A percentile compares a stretch with the other conserved stretches of the same genome.
Evolutionary conservation across 2,113 vertebrate species (phyloP).

Genomic region (Mormoops blainvillei): DNA sequence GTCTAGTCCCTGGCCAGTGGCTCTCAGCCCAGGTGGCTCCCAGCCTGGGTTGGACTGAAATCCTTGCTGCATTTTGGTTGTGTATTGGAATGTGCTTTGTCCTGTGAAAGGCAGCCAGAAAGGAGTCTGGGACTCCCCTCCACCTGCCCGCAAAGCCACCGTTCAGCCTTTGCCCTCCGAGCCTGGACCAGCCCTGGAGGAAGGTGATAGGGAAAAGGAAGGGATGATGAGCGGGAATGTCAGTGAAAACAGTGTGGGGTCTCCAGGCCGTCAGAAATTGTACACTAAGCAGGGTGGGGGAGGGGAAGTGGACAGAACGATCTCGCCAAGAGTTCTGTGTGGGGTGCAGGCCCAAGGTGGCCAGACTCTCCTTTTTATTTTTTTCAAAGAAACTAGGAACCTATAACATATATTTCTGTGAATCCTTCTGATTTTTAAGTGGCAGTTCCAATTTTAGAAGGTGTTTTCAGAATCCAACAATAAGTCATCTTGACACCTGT

Average conservation of each 20-base stretch:
- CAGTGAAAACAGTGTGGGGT: background rate
- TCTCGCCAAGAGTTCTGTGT: background rate
- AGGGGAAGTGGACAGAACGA: background rate
- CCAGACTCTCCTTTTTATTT: background rate
- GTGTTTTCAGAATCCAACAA: background rate
- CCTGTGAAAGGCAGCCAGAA: background rate
- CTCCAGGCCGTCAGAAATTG: background rate
- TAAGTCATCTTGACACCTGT: background rate
- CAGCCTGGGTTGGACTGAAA: background rate
- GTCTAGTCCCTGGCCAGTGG: background rate
- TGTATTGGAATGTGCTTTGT: background rate
- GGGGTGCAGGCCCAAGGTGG: background rate
- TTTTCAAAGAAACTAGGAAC: background rate
- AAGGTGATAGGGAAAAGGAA: background rate
- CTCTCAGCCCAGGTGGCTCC: background rate
- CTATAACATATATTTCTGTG: background rate
- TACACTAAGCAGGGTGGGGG: fast-evolving
- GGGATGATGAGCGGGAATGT: background rate
- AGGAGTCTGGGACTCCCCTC: background rate
- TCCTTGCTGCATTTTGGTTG: no score
- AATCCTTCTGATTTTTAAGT: background rate
- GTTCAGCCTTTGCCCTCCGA: background rate
- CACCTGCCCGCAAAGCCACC: background rate
- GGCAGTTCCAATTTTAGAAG: background rate
- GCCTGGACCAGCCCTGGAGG: fast-evolving